These are phyloP conservation scores for Ischnura elegans DNA, from an alignment of 2,888 invertebrate species.

Conservation along the genomic window DNA sequence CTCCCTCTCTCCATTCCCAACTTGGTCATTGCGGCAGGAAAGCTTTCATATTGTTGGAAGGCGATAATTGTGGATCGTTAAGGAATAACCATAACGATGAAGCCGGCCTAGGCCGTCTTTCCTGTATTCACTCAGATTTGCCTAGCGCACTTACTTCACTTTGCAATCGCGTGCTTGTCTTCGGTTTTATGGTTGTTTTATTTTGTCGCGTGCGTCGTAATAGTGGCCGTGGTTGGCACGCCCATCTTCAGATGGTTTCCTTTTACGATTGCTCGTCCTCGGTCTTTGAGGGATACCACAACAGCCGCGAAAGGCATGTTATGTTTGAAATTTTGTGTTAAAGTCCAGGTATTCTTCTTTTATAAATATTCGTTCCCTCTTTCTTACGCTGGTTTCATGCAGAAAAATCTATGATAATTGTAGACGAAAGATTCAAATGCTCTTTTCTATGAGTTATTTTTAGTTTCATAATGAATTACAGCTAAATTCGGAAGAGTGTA, in stretches of 20 bases:
- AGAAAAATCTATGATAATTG: too few relatives aligned
- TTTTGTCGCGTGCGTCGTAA: not conserved
- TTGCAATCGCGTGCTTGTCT: not conserved
- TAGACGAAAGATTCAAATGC: too few relatives aligned
- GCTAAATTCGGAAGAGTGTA: too few relatives aligned
- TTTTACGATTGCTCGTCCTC: not conserved
- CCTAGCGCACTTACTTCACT: not conserved
- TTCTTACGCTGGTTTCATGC: too few relatives aligned
- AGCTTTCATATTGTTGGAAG: not conserved
- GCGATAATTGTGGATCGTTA: not conserved
- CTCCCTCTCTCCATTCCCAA: not conserved
- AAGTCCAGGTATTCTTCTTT: too few relatives aligned
- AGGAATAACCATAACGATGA: not conserved
- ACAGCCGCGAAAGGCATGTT: not conserved
- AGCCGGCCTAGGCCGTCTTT: not conserved
- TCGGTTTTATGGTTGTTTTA: not conserved
- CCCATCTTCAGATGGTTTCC: not conserved
- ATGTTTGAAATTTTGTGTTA: too few relatives aligned
- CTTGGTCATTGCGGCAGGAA: not conserved
- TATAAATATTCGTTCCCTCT: too few relatives aligned
- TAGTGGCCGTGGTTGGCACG: not conserved
- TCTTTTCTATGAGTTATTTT: too few relatives aligned
- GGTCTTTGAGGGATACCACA: not conserved
- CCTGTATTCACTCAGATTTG: not conserved
- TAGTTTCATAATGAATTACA: too few relatives aligned